Evolutionary conservation across 30 jellyfish, hydroid and myxozoan genomes (phyloP), one percentile per base, ranked within the genome.

Genomic region (Aurelia aurita complex sp. Pacific): DNA sequence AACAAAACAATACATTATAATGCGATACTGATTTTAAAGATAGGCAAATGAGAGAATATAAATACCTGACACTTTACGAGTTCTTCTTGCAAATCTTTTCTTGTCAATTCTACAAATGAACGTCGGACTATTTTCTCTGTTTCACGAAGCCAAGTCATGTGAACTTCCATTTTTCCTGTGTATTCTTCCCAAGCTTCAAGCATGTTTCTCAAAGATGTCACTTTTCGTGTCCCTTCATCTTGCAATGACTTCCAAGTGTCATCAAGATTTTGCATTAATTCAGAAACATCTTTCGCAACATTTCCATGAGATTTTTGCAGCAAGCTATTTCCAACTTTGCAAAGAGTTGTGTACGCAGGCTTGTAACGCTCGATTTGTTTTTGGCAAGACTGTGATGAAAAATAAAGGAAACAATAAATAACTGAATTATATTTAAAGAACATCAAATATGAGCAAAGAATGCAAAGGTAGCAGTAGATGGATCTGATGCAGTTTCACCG

Each of bases 151-250:
- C 99, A 95, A 7, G 69, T 32, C 94, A 90, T 89, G 86, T 86
- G 51, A 33, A 51, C 83, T 60, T 90, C 97, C 96, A 95, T 90
- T 34, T 83, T 83, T 67, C 82, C 98, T 5, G 99, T 95, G 76
- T 95, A 95, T 16, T 65, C 86, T 69, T 97, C 98, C 99, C 99
- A 95, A 23, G 80, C 68, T 59, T 75, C 88, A 19, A 95, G 79
- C 5, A 84, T 65, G n/a, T 32, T 62, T 54, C 91, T 87, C 82
- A 90, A 69, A 14, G 53, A 23, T 5, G 61, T 77, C 67, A 79
- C 81, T 55, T 72, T 72, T 19, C 73, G 50, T 10, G 73, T 64
- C 46, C 55, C 50, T 10, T 73, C 90, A 55, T 61, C 97, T 60
- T 54, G 87, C 4, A 88, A 13, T 4, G 73, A 57, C 10, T 52